These are phyloP conservation scores for Nysson spinosus DNA, from an alignment of 2,888 invertebrate species.

Conservation along the genomic window DNA sequence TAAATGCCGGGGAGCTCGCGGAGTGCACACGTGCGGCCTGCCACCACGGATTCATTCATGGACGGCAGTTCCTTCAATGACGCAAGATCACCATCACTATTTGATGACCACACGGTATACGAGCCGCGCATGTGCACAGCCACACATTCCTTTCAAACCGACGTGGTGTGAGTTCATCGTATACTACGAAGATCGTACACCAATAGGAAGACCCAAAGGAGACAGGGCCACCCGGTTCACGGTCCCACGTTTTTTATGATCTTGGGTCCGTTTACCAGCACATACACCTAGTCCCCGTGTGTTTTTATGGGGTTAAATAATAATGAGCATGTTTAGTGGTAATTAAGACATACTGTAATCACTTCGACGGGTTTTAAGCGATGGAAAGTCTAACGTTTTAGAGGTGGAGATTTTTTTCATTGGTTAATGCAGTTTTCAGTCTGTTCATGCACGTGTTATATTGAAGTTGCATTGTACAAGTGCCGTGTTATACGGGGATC, in stretches of 20 bases:
- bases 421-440: too few relatives aligned
- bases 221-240: slow-evolving; percentile 14
- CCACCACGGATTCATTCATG: slow-evolving; percentile 55
- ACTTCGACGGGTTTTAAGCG: not conserved
- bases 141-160: slow-evolving; percentile 37
- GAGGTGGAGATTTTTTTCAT: slow-evolving; percentile 11
- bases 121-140: slow-evolving; percentile 28
- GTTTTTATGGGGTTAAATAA: slow-evolving; percentile 13
- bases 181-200: too few relatives aligned
- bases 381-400: not conserved
- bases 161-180: too few relatives aligned
- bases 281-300: slow-evolving; percentile 4
- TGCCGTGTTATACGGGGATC: too few relatives aligned
- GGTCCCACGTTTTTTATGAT: not conserved
- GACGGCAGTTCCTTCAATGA: slow-evolving; percentile 43
- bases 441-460: too few relatives aligned
- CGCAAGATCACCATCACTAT: slow-evolving; percentile 53
- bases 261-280: not conserved
- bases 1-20: slow-evolving; percentile 56
- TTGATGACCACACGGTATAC: slow-evolving; percentile 42
- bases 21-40: slow-evolving; percentile 34
- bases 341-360: slow-evolving; percentile 19
- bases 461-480: too few relatives aligned
- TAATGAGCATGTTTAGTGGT: slow-evolving; percentile 15
- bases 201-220: too few relatives aligned